Conservation (phyloP, 2,113 vertebrate species). For the Salminus brasiliensis region DNA sequence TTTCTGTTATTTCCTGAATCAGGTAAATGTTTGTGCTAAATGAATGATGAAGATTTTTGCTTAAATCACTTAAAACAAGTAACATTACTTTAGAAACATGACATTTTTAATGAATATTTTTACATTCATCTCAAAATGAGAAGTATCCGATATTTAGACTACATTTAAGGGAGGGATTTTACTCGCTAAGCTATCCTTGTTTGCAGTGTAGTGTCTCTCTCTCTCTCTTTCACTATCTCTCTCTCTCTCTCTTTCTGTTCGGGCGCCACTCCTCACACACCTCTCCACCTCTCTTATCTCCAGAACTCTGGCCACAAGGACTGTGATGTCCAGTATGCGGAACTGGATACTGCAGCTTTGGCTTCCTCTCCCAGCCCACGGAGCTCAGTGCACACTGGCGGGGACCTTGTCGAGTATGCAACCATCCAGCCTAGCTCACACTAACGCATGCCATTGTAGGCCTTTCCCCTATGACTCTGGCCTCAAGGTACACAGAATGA, state of each 20-base stretch:
- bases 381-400: slow-evolving; percentile 81
- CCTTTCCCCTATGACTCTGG: slow-evolving; percentile 83
- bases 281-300: slow-evolving; percentile 83
- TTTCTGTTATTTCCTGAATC: too few species aligned
- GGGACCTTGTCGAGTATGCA: slow-evolving; percentile 93
- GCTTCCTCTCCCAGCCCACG: slow-evolving; percentile 80
- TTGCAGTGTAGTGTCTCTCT: too few species aligned
- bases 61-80: too few species aligned
- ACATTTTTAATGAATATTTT: too few species aligned
- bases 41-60: too few species aligned
- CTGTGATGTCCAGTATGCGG: slow-evolving; percentile 88
- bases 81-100: too few species aligned
- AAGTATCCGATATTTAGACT: too few species aligned
- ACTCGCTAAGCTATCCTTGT: too few species aligned
- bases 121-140: too few species aligned
- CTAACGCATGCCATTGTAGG: slow-evolving; percentile 85
- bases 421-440: slow-evolving; percentile 91
- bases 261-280: slow-evolving; percentile 63
- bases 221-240: slow-evolving; percentile 44
- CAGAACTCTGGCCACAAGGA: slow-evolving; percentile 88
- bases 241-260: slow-evolving; percentile 42
- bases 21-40: too few species aligned
- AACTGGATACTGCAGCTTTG: slow-evolving; percentile 92
- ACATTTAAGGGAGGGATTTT: too few species aligned
- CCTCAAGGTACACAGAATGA: slow-evolving; percentile 84